These are phyloP conservation scores for Caenorhabditis latens DNA, from an alignment of 1,140 invertebrate genomes.

Conservation along the genomic window DNA sequence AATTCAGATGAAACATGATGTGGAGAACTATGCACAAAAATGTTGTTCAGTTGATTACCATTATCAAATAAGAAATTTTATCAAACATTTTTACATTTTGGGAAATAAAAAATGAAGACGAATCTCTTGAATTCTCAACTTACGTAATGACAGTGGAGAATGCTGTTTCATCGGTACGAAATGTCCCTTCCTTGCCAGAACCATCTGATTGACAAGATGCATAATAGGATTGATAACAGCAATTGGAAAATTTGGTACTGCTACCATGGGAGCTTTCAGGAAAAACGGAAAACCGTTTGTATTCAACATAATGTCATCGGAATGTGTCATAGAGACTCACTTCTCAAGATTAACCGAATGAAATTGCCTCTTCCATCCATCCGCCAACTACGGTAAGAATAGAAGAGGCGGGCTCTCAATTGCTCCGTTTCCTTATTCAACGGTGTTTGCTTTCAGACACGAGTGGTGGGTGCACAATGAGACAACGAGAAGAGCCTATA, in stretches of 20 bases:
- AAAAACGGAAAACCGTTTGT: not conserved
- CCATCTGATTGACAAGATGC: conserved; percentile 9
- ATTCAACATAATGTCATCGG: not conserved
- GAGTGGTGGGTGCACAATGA: conserved; percentile 40
- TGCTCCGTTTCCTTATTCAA: conserved; percentile 46
- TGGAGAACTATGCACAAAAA: too few relatives aligned
- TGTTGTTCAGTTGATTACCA: not conserved
- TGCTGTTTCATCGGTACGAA: conserved; percentile 25
- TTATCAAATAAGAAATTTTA: not conserved
- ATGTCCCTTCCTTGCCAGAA: not conserved
- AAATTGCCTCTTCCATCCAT: not conserved
- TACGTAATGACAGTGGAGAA: conserved; percentile 4
- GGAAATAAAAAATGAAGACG: not conserved
- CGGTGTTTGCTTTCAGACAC: conserved; percentile 36
- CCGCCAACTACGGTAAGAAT: conserved; percentile 20
- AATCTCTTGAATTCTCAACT: not conserved
- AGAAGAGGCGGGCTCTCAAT: conserved; percentile 49
- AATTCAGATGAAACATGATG: not conserved
- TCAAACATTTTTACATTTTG: not conserved
- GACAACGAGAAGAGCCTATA: conserved; percentile 35
- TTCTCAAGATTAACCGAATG: not conserved
- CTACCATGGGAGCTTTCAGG: not conserved
- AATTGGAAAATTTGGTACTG: not conserved
- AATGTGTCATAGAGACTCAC: not conserved
- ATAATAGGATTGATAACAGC: not conserved